Evolutionary conservation across 2,888 invertebrate species (phyloP).

Genomic region (Lepetodrilus schrolli): DNA sequence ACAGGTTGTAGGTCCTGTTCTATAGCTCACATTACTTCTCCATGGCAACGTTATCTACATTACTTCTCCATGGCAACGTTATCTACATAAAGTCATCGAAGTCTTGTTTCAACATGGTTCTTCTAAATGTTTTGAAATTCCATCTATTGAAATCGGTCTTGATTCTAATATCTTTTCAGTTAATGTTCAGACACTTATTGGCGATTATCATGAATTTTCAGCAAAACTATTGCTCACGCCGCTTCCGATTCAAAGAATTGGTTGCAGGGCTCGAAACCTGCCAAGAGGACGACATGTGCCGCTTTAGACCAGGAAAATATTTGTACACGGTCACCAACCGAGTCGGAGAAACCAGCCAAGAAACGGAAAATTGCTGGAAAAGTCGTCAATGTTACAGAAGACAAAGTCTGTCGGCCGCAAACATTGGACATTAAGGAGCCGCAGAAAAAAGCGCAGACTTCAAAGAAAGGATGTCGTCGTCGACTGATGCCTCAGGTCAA

Average conservation of each 20-base stretch:
- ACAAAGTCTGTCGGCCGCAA: too few species aligned
- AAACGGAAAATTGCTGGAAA: neutral
- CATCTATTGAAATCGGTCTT: too few species aligned
- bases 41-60: too few species aligned
- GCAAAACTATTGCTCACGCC: conserved; percentile 61
- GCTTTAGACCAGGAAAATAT: conserved; percentile 51
- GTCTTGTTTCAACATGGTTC: too few species aligned
- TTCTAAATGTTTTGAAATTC: too few species aligned
- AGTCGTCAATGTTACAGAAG: neutral
- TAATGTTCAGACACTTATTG: too few species aligned
- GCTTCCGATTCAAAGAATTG: conserved; percentile 41
- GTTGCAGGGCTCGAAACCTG: neutral
- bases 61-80: too few species aligned
- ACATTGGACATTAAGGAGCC: conserved; percentile 29
- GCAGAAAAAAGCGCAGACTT: conserved; percentile 45
- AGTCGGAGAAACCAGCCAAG: conserved; percentile 30
- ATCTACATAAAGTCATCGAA: too few species aligned
- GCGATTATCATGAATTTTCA: conserved; percentile 48
- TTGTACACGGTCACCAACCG: neutral
- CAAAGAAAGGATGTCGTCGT: conserved; percentile 49
- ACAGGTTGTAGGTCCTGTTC: too few species aligned
- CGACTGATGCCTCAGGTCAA: conserved; percentile 62
- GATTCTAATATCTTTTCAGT: too few species aligned
- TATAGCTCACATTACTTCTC: too few species aligned
- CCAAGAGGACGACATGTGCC: neutral